Conservation (phyloP, 2,888 invertebrate genomes). For the Drosophila infuscata region DNA sequence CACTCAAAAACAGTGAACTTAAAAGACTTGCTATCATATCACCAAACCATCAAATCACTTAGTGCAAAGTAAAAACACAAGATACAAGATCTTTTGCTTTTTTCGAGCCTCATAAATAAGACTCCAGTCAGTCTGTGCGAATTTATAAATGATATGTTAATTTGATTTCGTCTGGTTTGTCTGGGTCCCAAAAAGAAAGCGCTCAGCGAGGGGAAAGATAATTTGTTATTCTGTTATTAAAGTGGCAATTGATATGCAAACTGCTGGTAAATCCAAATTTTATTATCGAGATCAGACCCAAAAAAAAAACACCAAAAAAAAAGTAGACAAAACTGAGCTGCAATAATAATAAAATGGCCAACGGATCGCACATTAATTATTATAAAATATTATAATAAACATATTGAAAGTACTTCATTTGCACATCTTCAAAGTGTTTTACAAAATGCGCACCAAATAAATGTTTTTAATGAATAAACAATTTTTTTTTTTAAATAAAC, state of each 20-base stretch:
- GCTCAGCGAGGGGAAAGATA: neutral
- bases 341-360: conserved; percentile 9
- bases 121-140: conserved; percentile 10
- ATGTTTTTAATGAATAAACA: conserved; percentile 41
- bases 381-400: conserved; percentile 11
- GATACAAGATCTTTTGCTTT: neutral
- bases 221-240: conserved; percentile 11
- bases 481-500: neutral
- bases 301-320: conserved; percentile 14
- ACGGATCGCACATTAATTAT: conserved; percentile 1
- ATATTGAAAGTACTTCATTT: neutral
- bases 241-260: neutral
- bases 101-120: neutral
- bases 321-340: conserved; percentile 26
- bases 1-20: neutral
- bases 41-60: neutral
- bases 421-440: conserved; percentile 7
- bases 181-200: conserved; percentile 23
- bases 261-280: conserved; percentile 5
- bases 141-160: conserved; percentile 39
- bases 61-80: neutral
- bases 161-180: conserved; percentile 21
- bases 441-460: conserved; percentile 53
- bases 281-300: conserved; percentile 6
- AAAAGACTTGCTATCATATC: neutral